A percentile compares a stretch with the other conserved stretches of the same genome.
phyloP scores from a whole-genome alignment of 2,888 invertebrate species.

The Biston stratarius region DNA sequence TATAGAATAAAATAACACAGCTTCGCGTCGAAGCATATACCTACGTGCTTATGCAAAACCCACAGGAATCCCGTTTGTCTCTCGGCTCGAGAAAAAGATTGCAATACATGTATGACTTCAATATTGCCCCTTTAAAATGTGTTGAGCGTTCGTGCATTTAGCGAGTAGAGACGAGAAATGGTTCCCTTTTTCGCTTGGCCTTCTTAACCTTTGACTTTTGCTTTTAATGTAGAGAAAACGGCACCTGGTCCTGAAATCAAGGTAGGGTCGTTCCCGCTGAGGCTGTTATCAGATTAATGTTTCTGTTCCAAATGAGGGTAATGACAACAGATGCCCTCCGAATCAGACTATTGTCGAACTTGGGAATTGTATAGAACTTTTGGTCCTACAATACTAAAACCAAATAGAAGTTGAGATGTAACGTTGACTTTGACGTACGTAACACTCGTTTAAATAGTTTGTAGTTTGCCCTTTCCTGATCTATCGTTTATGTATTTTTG shows the following conservation, averaged over 20 bases:
- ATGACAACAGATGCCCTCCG: constrained; percentile 39
- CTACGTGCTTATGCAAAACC: background rate
- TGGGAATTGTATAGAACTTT: constrained; percentile 17
- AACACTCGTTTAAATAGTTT: too few species aligned
- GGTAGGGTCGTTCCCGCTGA: constrained; percentile 31
- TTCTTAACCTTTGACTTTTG: constrained; percentile 34
- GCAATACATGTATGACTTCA: constrained; percentile 2
- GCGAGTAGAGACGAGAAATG: background rate
- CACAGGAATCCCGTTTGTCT: background rate
- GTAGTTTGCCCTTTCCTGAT: too few species aligned
- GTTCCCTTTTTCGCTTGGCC: background rate
- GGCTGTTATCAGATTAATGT: constrained; percentile 44
- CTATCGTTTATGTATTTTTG: too few species aligned
- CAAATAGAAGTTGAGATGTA: too few species aligned
- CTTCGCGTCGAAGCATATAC: background rate
- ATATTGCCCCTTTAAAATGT: constrained; percentile 4
- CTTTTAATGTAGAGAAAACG: constrained; percentile 38
- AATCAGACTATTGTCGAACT: constrained; percentile 25
- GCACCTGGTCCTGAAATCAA: constrained; percentile 42
- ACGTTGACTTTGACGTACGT: too few species aligned
- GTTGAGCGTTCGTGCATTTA: background rate
- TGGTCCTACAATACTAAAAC: background rate
- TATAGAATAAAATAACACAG: background rate
- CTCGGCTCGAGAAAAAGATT: background rate
- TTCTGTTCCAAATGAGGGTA: constrained; percentile 40